phyloP scores from a whole-genome alignment of 1,140 invertebrate species.

The Saccostrea cuccullata region DNA sequence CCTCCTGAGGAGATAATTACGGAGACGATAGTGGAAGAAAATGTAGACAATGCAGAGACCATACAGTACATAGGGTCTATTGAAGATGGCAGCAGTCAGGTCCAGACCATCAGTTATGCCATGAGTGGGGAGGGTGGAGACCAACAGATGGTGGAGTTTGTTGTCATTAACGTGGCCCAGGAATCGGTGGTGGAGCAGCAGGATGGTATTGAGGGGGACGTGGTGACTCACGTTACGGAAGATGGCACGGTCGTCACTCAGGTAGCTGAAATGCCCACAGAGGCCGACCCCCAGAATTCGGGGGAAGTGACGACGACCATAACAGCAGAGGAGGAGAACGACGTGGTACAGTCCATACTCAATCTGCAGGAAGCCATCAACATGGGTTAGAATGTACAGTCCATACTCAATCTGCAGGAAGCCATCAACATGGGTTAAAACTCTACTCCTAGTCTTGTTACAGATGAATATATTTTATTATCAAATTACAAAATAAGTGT shows the following conservation, averaged over 20 bases:
- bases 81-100: slow-evolving; percentile 14
- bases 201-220: not conserved
- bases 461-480: no score
- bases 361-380: slow-evolving; percentile 41
- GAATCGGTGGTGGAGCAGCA: slow-evolving; percentile 26
- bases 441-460: not conserved
- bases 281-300: not conserved
- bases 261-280: slow-evolving; percentile 4
- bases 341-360: slow-evolving; percentile 41
- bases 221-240: not conserved
- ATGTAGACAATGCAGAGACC: not conserved
- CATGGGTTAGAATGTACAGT: not conserved
- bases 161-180: slow-evolving; percentile 27
- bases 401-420: slow-evolving; percentile 35
- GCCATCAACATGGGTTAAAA: slow-evolving; percentile 31
- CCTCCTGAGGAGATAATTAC: slow-evolving; percentile 22
- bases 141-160: slow-evolving; percentile 38
- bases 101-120: slow-evolving; percentile 37
- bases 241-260: not conserved
- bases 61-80: slow-evolving; percentile 15
- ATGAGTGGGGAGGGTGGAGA: slow-evolving; percentile 8
- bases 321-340: slow-evolving; percentile 33
- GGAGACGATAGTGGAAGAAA: slow-evolving; percentile 25
- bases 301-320: not conserved
- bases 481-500: no score